Conservation (phyloP, 2,797 vertebrate genomes). For the Platalea minor region DNA sequence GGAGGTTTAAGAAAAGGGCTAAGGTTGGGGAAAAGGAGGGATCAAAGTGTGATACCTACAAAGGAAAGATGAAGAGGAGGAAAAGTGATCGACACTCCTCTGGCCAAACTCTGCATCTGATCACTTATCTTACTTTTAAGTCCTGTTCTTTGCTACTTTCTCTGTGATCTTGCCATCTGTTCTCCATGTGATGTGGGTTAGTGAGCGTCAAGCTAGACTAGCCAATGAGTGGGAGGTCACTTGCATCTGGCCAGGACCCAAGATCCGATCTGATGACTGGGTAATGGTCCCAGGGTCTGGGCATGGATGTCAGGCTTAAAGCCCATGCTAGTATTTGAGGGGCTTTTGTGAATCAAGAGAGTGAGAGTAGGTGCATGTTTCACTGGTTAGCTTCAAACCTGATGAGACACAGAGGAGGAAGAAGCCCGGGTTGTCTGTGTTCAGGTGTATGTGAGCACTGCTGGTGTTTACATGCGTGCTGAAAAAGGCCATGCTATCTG, state of each 20-base stretch:
- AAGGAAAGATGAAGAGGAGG: not conserved
- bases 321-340: not conserved
- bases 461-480: not conserved
- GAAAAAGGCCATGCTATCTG: not conserved
- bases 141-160: not conserved
- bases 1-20: not conserved
- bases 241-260: fast-evolving
- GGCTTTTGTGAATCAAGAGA: not conserved
- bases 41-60: not conserved
- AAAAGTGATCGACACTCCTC: fast-evolving
- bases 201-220: not conserved
- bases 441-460: not conserved
- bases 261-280: fast-evolving
- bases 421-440: not conserved
- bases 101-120: not conserved
- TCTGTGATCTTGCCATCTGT: not conserved
- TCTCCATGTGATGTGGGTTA: not conserved
- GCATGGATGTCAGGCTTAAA: not conserved
- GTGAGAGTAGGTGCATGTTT: not conserved
- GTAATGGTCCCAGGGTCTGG: not conserved
- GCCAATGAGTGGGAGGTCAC: not conserved
- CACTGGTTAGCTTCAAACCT: not conserved
- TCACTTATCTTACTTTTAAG: not conserved
- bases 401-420: not conserved
- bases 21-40: not conserved